Base-by-base conservation (phyloP, 2,797 vertebrate genomes). In the Leucoraja ocellata region DNA sequence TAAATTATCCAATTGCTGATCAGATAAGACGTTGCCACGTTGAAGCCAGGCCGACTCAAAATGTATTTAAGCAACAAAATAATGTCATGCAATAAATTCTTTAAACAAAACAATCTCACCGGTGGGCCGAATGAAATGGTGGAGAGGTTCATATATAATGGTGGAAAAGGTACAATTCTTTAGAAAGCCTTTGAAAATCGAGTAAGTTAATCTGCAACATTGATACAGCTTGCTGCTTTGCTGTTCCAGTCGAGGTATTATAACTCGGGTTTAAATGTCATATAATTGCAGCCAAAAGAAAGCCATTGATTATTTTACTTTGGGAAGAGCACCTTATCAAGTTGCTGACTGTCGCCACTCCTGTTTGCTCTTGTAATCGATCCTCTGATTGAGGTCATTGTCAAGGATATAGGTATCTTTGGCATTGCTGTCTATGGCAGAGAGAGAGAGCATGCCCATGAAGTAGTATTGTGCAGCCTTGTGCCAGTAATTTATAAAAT, bases 371-470 rank as follows among this genome's bases (percentile, higher is more conserved):
- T 74, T 9, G 90, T 74, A 91, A 91, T 25, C 36, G 23, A 91
- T 74, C 71, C 68, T 25, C 21, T 90, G n/a, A 36, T n/a, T 74
- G 68, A 91, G 65, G 71, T 74, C 90, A 92, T 92, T 46, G 21
- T 92, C 90, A 92, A 76, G 90, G 68, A 92, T 76, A 54, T 74
- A 92, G 68, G 46, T 92, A 92, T 28, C 5, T 46, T 92, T 76
- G n/a, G n/a, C 84, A 68, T 65, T n/a, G n/a, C n/a, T 68, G n/a
- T 68, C 14, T 88, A 63, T 65, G 14, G 63, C 14, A 68, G 84
- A n/a, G 61, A 88, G 61, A 88, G 61, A 73, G 54, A 46, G 46
- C 61, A 36, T 88, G 63, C 11, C 61, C n/a, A 68, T 68, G 9
- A 88, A 68, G 58, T 65, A 88, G 16, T 16, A 88, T 65, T 68